phyloP scores from a whole-genome alignment of 2,113 vertebrate species.

The Gavia stellata region DNA sequence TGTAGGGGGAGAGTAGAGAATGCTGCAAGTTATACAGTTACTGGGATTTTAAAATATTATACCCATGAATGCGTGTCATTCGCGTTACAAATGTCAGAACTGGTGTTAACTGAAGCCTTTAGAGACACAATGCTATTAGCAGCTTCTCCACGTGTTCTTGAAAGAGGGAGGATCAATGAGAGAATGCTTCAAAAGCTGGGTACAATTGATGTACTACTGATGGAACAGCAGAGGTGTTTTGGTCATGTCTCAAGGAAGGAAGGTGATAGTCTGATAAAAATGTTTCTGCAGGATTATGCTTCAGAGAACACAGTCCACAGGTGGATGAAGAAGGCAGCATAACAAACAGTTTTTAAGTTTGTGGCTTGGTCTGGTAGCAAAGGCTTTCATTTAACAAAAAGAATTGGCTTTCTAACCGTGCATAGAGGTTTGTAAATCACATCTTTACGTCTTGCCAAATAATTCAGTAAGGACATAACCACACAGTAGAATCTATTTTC shows the following conservation, averaged over 20 bases:
- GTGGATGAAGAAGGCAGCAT: background rate
- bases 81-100: background rate
- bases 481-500: background rate
- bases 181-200: conserved; percentile 22
- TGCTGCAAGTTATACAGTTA: background rate
- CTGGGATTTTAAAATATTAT: background rate
- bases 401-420: background rate
- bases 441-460: background rate
- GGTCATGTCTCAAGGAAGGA: background rate
- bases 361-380: background rate
- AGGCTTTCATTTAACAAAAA: background rate
- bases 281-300: background rate
- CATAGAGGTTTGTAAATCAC: background rate
- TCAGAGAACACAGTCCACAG: background rate
- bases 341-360: background rate
- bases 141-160: background rate
- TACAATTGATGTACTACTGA: background rate
- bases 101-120: background rate
- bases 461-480: background rate
- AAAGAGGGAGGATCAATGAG: conserved; percentile 1
- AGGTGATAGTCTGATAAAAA: background rate
- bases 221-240: background rate
- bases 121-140: conserved; percentile 4
- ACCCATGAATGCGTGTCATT: background rate
- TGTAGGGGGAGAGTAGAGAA: background rate